Conservation (phyloP, 2,797 vertebrate genomes). For the Phoeniculus purpureus region DNA sequence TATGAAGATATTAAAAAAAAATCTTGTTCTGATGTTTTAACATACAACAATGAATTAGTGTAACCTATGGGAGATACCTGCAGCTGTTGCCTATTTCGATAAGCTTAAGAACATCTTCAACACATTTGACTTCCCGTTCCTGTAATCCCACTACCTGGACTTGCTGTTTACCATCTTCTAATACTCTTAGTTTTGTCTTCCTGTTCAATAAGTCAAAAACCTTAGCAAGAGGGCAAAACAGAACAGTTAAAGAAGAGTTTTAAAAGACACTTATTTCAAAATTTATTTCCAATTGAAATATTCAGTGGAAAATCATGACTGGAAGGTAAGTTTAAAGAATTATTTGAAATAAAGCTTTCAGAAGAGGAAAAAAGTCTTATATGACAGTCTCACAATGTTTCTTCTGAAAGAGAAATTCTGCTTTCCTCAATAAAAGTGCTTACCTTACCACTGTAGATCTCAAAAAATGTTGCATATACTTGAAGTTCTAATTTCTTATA, state of each 20-base stretch:
- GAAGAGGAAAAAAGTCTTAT: background rate
- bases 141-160: constrained; percentile 96
- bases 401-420: background rate
- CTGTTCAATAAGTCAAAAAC: constrained; percentile 97
- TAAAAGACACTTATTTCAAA: background rate
- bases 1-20: background rate
- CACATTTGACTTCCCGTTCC: constrained; percentile 93
- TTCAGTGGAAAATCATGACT: background rate
- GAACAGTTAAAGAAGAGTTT: background rate
- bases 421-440: constrained; percentile 20
- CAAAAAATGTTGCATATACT: constrained; percentile 96
- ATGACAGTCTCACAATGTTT: background rate
- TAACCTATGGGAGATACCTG: constrained; percentile 83
- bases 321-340: background rate
- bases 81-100: constrained; percentile 98
- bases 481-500: constrained; percentile 98
- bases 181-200: constrained; percentile 93
- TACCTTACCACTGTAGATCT: constrained; percentile 98
- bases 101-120: constrained; percentile 96
- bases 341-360: background rate
- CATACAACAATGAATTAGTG: background rate
- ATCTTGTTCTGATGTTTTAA: background rate
- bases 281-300: background rate
- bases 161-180: constrained; percentile 97
- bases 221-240: constrained; percentile 59